Conservation (phyloP, 2,888 invertebrate genomes). For the Galeruca laticollis region DNA sequence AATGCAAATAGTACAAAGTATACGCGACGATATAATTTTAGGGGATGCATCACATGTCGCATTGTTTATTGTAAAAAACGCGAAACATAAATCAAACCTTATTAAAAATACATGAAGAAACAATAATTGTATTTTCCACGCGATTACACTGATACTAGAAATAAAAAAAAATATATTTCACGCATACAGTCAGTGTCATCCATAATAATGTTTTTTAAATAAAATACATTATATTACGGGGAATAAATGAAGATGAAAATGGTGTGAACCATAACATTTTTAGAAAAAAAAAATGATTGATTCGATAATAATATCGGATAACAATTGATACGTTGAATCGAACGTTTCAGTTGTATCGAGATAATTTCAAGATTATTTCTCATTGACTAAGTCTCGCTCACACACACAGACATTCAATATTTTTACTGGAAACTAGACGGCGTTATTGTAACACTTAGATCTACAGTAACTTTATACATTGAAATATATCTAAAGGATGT, state of each 20-base stretch:
- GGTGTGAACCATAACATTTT: conserved; percentile 2
- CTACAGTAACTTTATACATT: too few species aligned
- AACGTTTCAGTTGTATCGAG: background rate
- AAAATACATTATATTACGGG: conserved; percentile 6
- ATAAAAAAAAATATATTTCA: conserved; percentile 16
- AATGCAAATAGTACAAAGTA: conserved; percentile 9
- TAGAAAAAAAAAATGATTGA: background rate
- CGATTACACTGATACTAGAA: conserved; percentile 15
- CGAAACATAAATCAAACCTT: conserved; percentile 29
- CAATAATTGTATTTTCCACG: conserved; percentile 28
- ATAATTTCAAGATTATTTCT: too few species aligned
- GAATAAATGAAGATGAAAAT: conserved; percentile 8
- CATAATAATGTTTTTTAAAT: conserved; percentile 8
- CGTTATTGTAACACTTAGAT: too few species aligned
- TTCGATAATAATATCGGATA: background rate
- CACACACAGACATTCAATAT: too few species aligned
- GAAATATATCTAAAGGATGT: too few species aligned
- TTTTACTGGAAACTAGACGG: too few species aligned
- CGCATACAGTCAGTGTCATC: conserved; percentile 1
- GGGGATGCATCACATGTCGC: conserved; percentile 27
- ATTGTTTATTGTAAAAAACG: conserved; percentile 17
- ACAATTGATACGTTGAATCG: background rate
- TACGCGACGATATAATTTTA: conserved; percentile 27
- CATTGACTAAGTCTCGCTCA: too few species aligned
- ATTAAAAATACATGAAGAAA: conserved; percentile 33